Conservation (phyloP, 2,113 vertebrate species). For the Malurus alboscapulatus region DNA sequence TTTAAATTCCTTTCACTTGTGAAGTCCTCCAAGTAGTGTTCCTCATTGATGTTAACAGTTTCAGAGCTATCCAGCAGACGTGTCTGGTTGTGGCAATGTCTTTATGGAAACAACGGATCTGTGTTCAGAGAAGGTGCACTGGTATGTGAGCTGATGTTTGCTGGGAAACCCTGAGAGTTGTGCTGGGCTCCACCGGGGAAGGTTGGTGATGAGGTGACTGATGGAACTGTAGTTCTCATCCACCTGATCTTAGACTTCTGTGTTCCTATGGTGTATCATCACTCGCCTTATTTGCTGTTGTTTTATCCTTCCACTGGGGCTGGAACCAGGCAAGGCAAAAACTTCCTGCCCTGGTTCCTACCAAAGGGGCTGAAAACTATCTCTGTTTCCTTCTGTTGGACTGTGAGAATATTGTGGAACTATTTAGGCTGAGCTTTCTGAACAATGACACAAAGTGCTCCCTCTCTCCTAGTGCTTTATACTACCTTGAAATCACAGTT, state of each 20-base stretch:
- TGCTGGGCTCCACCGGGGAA: background rate
- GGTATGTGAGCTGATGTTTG: background rate
- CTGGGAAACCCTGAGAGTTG: background rate
- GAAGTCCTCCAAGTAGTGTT: background rate
- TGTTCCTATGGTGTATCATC: background rate
- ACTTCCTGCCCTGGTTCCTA: background rate
- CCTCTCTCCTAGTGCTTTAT: background rate
- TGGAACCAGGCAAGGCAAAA: background rate
- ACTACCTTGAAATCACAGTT: background rate
- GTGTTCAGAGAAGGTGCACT: background rate
- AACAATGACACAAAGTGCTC: background rate
- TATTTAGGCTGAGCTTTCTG: background rate
- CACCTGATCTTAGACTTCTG: background rate
- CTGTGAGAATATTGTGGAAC: background rate
- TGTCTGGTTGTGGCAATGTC: background rate
- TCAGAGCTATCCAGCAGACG: background rate
- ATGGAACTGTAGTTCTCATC: background rate
- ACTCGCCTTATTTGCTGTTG: background rate
- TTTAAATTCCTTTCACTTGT: background rate
- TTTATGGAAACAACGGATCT: background rate
- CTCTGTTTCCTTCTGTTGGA: background rate
- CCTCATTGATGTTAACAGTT: background rate
- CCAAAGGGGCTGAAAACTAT: background rate
- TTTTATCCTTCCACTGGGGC: background rate
- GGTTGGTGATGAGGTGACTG: background rate